Percentiles rank a stretch among this genome's conserved stretches.
phyloP scores from a whole-genome alignment of 2,888 invertebrate genomes.

The Cyclophora punctaria region DNA sequence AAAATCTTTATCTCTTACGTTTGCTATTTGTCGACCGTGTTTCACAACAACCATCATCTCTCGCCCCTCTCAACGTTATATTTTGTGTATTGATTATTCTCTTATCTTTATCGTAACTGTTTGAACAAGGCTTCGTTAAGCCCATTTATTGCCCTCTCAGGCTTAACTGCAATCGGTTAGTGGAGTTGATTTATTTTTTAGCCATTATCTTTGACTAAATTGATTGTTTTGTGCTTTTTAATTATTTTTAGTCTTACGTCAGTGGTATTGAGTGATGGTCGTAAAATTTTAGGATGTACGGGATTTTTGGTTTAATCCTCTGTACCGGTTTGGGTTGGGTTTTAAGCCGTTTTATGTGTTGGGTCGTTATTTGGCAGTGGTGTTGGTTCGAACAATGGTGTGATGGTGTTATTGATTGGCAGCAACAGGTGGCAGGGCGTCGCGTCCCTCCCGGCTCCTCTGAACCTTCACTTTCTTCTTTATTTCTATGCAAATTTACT shows the following conservation, averaged over 20 bases:
- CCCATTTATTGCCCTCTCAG: conserved; percentile 44
- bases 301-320: not conserved
- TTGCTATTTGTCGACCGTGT: no score
- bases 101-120: conserved; percentile 45
- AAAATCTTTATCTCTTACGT: no score
- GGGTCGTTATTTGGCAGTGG: conserved; percentile 27
- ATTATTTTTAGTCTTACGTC: not conserved
- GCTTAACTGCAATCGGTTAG: conserved; percentile 31
- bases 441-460: conserved; percentile 42
- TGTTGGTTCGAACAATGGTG: conserved; percentile 52
- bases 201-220: not conserved
- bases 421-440: conserved; percentile 66
- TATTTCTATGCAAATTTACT: conserved; percentile 16
- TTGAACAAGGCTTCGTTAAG: conserved; percentile 45
- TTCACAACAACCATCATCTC: conserved; percentile 1
- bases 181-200: conserved; percentile 32
- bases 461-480: conserved; percentile 51
- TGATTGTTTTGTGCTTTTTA: not conserved
- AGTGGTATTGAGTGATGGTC: no score
- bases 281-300: no score
- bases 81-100: conserved; percentile 46
- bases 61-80: conserved; percentile 15
- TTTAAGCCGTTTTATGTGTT: conserved; percentile 9
- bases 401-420: conserved; percentile 67
- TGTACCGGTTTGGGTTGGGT: conserved; percentile 2